Base-by-base conservation (phyloP, 1,140 invertebrate genomes). In the Lordiphosa mommai region DNA sequence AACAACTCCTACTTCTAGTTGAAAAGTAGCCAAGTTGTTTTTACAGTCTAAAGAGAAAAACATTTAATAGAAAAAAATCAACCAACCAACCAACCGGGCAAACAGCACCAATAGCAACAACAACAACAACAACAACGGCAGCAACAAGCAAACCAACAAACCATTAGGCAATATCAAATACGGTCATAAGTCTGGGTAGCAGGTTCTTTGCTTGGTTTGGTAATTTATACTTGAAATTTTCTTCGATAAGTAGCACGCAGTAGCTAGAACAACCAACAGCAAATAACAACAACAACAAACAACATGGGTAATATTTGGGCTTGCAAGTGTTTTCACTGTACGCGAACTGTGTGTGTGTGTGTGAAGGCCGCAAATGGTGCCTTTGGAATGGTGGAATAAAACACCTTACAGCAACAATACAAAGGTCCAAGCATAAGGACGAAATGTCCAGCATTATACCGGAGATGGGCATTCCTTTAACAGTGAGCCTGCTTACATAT, bases 1-100 rank as follows among this genome's bases (percentile, higher is more conserved):
- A 82, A 84, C 68, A 84, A 82, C 79, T 82, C 72, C 77, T 84
- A 84, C 77, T 84, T 82, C 77, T 69, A 69, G 67, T 68, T 82
- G 77, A 84, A 72, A 82, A 82, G 68, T 72, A 84, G 63, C 77
- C 72, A 84, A 65, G 63, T 68, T 64, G 77, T 74, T 82, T 72
- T 73, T 66, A 32, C 61, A 27, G 52, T 47, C 52, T 56, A 53
- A 61, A 61, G 43, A 68, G 65, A 80, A 72, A 80, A 80, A 69
- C 52, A 80, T 70, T 80, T 70, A 80, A 80, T 80, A 69, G 74
- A 80, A 80, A 61, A 48, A 70, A 51, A 37, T 48, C 34, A 47
- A 37, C 40, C 50, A 53, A 53, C 37, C 38, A 61, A 66, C 56
- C 51, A 70, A 59, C 57, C 50, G 44, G 56, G 60, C 50, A 57